Base-by-base conservation (phyloP, 2,113 vertebrate genomes). In the Tamias sibiricus region DNA sequence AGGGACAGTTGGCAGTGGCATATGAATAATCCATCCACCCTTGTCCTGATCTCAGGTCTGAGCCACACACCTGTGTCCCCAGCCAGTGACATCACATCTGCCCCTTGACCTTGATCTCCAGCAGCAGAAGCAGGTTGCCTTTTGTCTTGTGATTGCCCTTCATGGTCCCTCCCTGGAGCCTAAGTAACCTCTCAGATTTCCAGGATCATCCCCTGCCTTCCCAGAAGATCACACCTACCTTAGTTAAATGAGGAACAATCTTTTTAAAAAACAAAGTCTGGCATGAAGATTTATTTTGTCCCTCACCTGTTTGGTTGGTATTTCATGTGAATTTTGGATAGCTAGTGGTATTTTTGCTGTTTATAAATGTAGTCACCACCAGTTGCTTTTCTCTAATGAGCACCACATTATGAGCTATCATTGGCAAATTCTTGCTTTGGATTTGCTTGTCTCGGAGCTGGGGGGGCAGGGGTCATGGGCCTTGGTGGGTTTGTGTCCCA, bases 81-180 rank as follows among this genome's bases (percentile, higher is more conserved):
- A 79, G 87, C 54, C 7, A 1, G 52, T 85, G 91, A 84, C 16
- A 9, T 95, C 87, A 90, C 80, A 47, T 87, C 74, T 97, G 91
- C 59, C 87, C 94, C 40, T 97, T 93, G 95, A 84, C 76, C 84
- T 69, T 86, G 79, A 47, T 86, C 68, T 83, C 26, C 13, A 20
- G 42, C n/a, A 19, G 49, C 62, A 75, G 54, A 42, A 54, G 54
- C 40, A 76, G 47, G 40, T 72, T 40, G 57, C 30, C 37, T 2
- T 9, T n/a, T 49, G 28, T 59, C 89, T 22, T 14, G 57, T 42
- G 59, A 90, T 52, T 37, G 74, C 30, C 66, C 71, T 76, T 88
- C 16, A 1, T 0, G 40, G 75, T 26, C n/a, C n/a, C 49, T 95
- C 66, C 82, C 74, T 9, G 20, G 90, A 44, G 10, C 62, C 35